Evolutionary conservation across 2,797 vertebrate species (phyloP), one percentile per base, ranked within the genome.

Genomic region (Semaprochilodus insignis): DNA sequence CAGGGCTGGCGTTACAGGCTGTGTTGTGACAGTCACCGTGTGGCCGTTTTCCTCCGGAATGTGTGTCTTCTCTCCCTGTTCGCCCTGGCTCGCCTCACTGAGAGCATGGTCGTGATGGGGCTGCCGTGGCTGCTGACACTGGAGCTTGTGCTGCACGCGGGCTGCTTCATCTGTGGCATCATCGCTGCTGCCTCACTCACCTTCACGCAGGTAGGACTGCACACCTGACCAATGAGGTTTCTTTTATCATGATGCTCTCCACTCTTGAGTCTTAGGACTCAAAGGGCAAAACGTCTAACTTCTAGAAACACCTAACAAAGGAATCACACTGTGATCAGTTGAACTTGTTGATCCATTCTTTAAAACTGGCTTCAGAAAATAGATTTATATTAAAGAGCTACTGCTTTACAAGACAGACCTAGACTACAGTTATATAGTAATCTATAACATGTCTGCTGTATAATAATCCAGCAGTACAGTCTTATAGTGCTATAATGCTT

Each of bases 151-250:
- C 89, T 97, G 27, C 93, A 96, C 16, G 88, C 89, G 3, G 90
- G 93, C 40, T 94, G 92, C 1, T 97, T 96, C 87, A 74, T 97
- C 48, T 96, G 96, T 65, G 96, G 96, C 55, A 95, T 96, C 3
- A 87, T 96, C 10, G 91, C 94, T 34, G 95, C 96, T 0, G 95
- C 93, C 0, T 91, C 93, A 57, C 71, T 96, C 81, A 95, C 95
- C 27, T 92, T 95, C 75, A 94, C 92, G 4, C 96, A 97, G 96
- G 97, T 97, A 92, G 83, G 77, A 31, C 25, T 21, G n/a, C 17
- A 54, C 7, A n/a, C 23, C 25, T n/a, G 7, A 52, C 14, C 10
- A 48, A 16, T 8, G n/a, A 40, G 34, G 5, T 44, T 48, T 16
- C 17, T 19, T 54, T 77, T 19, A 19, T 34, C 21, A 2, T 70